These are phyloP conservation scores for Lasiurus cinereus DNA, from an alignment of 2,113 vertebrate genomes.

Conservation along the genomic window DNA sequence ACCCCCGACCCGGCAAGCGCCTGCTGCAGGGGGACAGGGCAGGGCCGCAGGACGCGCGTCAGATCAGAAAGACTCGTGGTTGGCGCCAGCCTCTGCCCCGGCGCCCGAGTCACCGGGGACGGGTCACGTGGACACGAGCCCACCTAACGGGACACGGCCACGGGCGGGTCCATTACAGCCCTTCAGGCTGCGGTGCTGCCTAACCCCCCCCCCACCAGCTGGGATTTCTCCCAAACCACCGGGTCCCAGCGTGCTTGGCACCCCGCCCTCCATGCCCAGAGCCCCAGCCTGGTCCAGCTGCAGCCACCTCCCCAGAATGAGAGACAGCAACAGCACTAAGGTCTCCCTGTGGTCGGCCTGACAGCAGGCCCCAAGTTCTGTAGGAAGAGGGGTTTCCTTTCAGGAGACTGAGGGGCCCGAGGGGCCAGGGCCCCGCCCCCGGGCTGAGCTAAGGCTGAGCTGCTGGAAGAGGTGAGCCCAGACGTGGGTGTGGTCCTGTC, in stretches of 20 bases:
- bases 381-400: neutral
- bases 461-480: neutral
- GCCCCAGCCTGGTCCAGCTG: neutral
- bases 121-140: neutral
- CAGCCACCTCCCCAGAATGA: neutral
- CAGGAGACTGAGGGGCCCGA: neutral
- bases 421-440: rapidly evolving
- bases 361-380: neutral
- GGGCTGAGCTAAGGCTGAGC: neutral
- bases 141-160: neutral
- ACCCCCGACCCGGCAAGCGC: too few species aligned
- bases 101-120: too few species aligned
- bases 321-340: neutral
- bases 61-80: neutral
- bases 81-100: neutral
- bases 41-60: too few species aligned
- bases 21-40: neutral
- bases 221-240: neutral
- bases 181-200: neutral
- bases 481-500: neutral
- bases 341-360: rapidly evolving
- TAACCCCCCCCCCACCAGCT: too few species aligned
- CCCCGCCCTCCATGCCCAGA: too few species aligned
- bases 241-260: neutral
- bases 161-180: neutral